Evolutionary conservation across 2,888 invertebrate genomes (phyloP), one percentile per base, ranked within the genome.

Genomic region (Amiota minor): DNA sequence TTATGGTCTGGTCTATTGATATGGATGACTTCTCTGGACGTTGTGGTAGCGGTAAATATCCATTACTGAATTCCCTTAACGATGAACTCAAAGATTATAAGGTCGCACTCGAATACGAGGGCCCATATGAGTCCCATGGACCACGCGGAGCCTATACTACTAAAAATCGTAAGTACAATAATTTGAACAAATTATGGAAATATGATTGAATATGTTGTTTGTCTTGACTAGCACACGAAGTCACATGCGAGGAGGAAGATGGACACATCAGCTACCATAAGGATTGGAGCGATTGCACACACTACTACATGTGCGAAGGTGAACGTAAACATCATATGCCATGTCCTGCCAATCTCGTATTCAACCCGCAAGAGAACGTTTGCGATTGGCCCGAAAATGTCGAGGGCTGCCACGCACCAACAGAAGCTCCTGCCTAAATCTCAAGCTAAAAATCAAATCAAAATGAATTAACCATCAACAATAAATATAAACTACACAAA

Each of bases 351-450:
- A 96, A 97, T 90, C 92, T 98, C 75, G 97, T 97, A 14, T 98
- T 97, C 91, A 97, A 98, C 89, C 94, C 94, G 56, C 95, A 96
- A 84, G 96, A 97, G 87, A 97, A 96, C 87, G 97, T 98, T 11
- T 98, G 97, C 88, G 98, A 98, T 90, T 97, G 97, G 97, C 97
- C 97, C 0, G 97, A 97, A 87, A 97, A 97, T 86, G 97, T 97
- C 0, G 96, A 96, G 88, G 95, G 96, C 20, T 97, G 97, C 85
- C 91, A 92, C 85, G 92, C 93, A 74, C 93, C 93, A 83, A 94
- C 94, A 72, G 93, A 92, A 81, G 93, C 93, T 67, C 93, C 94
- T 4, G 86, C 88, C 76, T 88, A 88, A 82, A 72, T 46, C 53
- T n/a, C 16, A 59, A 46, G 10, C 35, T 35, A 35, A 35, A 35